phyloP scores from a whole-genome alignment of 2,888 invertebrate genomes.

The Sminthurinus aureus region DNA sequence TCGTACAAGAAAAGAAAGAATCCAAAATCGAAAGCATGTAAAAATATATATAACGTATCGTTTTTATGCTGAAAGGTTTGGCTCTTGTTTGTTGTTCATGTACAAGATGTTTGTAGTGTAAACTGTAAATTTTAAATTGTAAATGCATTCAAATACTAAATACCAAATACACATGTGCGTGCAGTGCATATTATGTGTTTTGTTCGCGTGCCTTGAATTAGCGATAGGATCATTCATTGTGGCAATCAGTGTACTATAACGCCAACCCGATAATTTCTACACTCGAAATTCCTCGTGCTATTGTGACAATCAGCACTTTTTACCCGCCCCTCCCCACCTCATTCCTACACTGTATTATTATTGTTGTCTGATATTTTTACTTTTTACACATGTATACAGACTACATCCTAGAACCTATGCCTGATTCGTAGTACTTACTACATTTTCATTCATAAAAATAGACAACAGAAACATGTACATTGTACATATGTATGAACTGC shows the following conservation, averaged over 20 bases:
- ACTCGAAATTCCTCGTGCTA: conserved; percentile 49
- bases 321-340: conserved; percentile 32
- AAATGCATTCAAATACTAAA: not conserved
- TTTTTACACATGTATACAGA: no score
- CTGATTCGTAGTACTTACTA: no score
- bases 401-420: no score
- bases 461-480: not conserved
- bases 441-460: conserved; percentile 3
- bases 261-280: conserved; percentile 51
- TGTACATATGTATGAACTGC: no score
- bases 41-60: not conserved
- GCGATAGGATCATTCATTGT: conserved; percentile 34
- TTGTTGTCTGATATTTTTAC: not conserved
- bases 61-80: not conserved
- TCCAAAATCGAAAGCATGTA: not conserved
- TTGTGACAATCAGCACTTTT: conserved; percentile 49
- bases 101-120: not conserved
- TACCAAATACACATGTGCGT: not conserved
- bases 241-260: conserved; percentile 33
- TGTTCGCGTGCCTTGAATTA: conserved; percentile 47
- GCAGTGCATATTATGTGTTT: not conserved
- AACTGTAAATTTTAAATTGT: not conserved
- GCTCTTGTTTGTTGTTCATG: not conserved
- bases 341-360: not conserved
- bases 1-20: not conserved